Percentiles rank a stretch among this genome's conserved stretches.
Evolutionary conservation across 2,797 vertebrate genomes (phyloP).

Genomic region (Psittacula derbiana): DNA sequence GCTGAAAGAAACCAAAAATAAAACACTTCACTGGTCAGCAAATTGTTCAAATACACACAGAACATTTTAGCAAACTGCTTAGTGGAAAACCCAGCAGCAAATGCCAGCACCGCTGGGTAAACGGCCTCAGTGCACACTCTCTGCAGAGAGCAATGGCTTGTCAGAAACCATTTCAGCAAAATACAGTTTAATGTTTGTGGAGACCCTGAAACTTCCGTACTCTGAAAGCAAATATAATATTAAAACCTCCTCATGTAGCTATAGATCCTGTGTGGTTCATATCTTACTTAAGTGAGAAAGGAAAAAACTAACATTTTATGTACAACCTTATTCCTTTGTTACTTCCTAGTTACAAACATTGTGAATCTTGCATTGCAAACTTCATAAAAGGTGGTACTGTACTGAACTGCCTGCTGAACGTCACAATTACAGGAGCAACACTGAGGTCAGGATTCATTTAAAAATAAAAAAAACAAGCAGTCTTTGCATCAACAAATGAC

Average conservation of each 20-base stretch:
- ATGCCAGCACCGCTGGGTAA: neutral
- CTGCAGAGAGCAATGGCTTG: neutral
- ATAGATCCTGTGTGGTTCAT: neutral
- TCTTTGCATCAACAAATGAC: neutral
- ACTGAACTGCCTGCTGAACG: neutral
- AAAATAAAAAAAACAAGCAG: neutral
- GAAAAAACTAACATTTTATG: neutral
- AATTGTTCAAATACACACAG: neutral
- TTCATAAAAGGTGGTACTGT: neutral
- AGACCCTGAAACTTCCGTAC: neutral
- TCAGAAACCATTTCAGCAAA: neutral
- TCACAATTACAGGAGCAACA: neutral
- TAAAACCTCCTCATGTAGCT: neutral
- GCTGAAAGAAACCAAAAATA: neutral
- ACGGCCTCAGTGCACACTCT: neutral
- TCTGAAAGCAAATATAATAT: neutral
- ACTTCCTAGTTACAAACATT: neutral
- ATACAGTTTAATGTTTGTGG: neutral
- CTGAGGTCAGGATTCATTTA: neutral
- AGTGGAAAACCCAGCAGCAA: neutral
- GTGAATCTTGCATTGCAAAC: neutral
- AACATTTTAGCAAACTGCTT: neutral
- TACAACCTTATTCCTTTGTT: neutral
- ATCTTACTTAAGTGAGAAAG: neutral
- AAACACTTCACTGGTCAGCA: neutral